Evolutionary conservation across 2,797 vertebrate genomes (phyloP).

Genomic region (Potorous gilbertii): DNA sequence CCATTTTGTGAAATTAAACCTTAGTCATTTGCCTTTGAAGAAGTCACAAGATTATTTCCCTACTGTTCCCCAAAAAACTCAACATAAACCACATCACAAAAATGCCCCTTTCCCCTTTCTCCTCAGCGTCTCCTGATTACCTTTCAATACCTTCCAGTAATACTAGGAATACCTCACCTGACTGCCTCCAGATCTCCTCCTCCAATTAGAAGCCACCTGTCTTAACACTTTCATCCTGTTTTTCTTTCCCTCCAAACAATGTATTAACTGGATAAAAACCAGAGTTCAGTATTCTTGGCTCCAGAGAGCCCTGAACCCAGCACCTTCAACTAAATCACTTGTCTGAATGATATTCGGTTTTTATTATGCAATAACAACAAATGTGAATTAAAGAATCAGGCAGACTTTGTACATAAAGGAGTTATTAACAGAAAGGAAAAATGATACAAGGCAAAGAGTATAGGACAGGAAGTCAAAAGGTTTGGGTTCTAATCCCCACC

Average conservation of each 20-base stretch:
- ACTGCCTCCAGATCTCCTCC: not conserved
- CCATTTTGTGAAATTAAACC: not conserved
- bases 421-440: not conserved
- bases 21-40: not conserved
- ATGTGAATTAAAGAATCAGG: not conserved
- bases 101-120: not conserved
- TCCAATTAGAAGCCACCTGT: not conserved
- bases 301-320: not conserved
- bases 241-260: not conserved
- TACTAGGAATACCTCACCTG: not conserved
- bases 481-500: not conserved
- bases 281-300: not conserved
- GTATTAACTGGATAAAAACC: not conserved
- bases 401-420: not conserved
- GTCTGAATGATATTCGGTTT: not conserved
- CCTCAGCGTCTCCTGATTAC: not conserved
- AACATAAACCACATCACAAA: not conserved
- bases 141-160: not conserved
- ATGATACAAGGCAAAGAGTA: not conserved
- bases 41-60: not conserved
- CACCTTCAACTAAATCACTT: not conserved
- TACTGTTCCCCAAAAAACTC: fast-evolving
- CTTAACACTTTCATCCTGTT: not conserved
- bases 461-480: not conserved
- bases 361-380: not conserved